phyloP scores from a whole-genome alignment of 2,113 vertebrate species.

The Empidonax traillii region DNA sequence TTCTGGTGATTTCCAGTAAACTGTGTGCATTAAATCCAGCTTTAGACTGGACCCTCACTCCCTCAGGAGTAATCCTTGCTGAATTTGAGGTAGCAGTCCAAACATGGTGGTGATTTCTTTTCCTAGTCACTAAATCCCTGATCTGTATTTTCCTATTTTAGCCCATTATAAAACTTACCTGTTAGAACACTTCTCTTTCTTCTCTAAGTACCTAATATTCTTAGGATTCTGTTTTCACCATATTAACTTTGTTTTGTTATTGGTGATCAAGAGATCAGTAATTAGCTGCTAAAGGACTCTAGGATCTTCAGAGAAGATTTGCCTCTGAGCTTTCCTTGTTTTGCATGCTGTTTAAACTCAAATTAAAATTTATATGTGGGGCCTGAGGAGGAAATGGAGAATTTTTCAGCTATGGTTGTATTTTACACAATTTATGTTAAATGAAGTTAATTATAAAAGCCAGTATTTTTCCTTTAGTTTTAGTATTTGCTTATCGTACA shows the following conservation, averaged over 20 bases:
- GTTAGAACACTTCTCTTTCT: background rate
- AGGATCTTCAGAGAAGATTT: background rate
- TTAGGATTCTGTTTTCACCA: background rate
- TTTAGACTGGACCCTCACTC: background rate
- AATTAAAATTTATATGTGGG: background rate
- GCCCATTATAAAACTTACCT: background rate
- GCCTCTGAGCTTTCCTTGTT: background rate
- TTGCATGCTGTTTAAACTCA: background rate
- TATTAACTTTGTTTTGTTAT: background rate
- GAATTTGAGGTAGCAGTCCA: background rate
- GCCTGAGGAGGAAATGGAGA: background rate
- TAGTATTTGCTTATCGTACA: background rate
- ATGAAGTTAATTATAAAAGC: background rate
- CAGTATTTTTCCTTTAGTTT: background rate
- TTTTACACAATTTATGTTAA: background rate
- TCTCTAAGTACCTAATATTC: background rate
- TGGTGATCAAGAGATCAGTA: background rate
- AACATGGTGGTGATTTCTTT: background rate
- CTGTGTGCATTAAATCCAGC: background rate
- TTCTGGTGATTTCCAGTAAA: background rate
- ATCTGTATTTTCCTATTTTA: background rate
- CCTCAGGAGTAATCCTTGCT: background rate
- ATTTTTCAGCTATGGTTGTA: background rate
- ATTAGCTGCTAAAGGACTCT: background rate
- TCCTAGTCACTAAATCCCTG: background rate